Evolutionary conservation across 1,140 invertebrate genomes (phyloP), one percentile per base, ranked within the genome.

Genomic region (Pentalonia nigronervosa): DNA sequence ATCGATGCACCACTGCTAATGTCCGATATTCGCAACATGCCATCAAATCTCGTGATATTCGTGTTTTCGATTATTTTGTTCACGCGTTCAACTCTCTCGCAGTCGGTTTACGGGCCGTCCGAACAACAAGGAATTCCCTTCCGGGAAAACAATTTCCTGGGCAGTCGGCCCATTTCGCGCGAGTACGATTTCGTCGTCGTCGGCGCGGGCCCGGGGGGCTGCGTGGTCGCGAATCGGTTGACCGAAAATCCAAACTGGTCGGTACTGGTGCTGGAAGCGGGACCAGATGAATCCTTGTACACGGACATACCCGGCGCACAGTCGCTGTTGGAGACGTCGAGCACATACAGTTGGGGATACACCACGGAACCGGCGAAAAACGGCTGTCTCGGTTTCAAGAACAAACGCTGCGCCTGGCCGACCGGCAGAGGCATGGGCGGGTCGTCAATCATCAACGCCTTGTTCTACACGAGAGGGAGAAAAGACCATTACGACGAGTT

Each of bases 391-490:
- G 95, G 95, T 6, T 21, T 89, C 36, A 91, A 89, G 11, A 93
- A 88, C 56, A 93, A 94, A 41, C 94, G 95, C 86, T 97, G 97
- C 94, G 97, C 97, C 93, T 97, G 96, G 96, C 97, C 97, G 0
- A 95, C 97, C 86, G 97, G 97, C 4, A 97, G 97, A 95, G 97
- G 97, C 0, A 96, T 98, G 94, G 98, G 98, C 17, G 98, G 98
- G 1, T 98, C 97, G 0, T 98, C 97, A 86, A 97, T 97, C 0
- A 95, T 99, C 0, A 99, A 99, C 94, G 98, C 98, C 93, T 98
- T 99, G 98, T 97, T 98, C 76, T 98, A 98, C 94, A 97, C 98
- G 0, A 97, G 98, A 94, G 98, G 98, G 8, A 95, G 97, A 95
- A 95, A 96, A 41, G 94, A 94, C 60, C 96, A 97, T 95, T 94